Percentiles rank a stretch among this genome's conserved stretches.
phyloP scores from a whole-genome alignment of 2,113 vertebrate genomes.

The Meriones unguiculatus region DNA sequence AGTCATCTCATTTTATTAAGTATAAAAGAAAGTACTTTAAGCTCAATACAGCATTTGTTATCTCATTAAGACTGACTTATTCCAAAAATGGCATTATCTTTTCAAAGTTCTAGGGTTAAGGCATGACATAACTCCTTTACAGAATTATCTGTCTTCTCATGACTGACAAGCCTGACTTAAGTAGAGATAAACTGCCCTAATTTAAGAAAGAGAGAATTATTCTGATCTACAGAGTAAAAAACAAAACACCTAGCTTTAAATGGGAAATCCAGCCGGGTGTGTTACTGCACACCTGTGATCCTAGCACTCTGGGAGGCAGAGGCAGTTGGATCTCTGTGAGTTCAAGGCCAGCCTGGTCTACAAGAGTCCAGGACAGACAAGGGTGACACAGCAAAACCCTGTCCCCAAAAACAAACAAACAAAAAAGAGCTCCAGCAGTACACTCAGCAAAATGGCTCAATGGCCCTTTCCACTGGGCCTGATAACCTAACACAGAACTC shows the following conservation, averaged over 20 bases:
- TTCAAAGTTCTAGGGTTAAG: constrained; percentile 55
- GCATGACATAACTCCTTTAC: constrained; percentile 52
- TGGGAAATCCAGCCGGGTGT: neutral
- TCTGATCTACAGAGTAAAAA: neutral
- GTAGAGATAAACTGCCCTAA: constrained; percentile 44
- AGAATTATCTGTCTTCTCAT: constrained; percentile 57
- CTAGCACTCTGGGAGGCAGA: no score
- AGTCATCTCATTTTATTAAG: constrained; percentile 30
- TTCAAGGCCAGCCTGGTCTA: no score
- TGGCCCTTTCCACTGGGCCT: neutral
- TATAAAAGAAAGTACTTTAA: constrained; percentile 48
- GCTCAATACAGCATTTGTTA: constrained; percentile 61
- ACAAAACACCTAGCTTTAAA: constrained; percentile 25
- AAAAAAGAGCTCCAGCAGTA: neutral
- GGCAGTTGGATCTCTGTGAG: no score
- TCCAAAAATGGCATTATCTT: constrained; percentile 64
- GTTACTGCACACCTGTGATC: no score
- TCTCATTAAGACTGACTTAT: constrained; percentile 46
- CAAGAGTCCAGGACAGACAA: no score
- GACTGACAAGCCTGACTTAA: constrained; percentile 58
- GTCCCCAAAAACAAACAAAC: no score
- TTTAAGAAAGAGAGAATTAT: neutral
- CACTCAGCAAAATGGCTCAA: neutral
- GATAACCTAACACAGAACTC: no score
- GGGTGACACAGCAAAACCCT: no score